phyloP scores from a whole-genome alignment of 2,113 vertebrate species.

The Mus spicilegus region DNA sequence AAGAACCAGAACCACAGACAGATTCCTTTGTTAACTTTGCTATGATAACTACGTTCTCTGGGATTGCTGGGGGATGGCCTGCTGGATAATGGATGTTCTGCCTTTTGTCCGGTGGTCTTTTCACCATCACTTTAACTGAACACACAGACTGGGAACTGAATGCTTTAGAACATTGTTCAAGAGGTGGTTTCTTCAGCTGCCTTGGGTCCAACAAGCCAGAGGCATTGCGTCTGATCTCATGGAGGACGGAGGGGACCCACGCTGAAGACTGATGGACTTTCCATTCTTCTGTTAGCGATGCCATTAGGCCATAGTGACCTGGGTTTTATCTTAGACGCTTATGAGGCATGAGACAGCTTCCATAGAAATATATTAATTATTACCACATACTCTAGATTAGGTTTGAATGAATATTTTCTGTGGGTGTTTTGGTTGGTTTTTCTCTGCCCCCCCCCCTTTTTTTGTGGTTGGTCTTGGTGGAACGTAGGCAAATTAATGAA shows the following conservation, averaged over 20 bases:
- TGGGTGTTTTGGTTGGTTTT: constrained; percentile 15
- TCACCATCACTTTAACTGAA: constrained; percentile 82
- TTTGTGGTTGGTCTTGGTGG: constrained; percentile 79
- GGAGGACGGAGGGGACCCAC: constrained; percentile 84
- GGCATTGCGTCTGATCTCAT: constrained; percentile 88
- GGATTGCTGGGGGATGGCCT: constrained; percentile 80
- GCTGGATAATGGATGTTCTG: constrained; percentile 84
- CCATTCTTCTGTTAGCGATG: constrained; percentile 75
- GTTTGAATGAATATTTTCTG: constrained; percentile 76
- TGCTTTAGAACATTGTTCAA: constrained; percentile 84
- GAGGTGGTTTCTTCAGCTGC: constrained; percentile 83
- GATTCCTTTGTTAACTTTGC: constrained; percentile 79
- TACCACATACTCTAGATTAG: constrained; percentile 89
- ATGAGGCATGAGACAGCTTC: constrained; percentile 86
- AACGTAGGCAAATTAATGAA: constrained; percentile 82
- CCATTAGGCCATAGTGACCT: constrained; percentile 84
- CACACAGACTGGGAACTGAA: constrained; percentile 81
- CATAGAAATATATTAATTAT: constrained; percentile 87
- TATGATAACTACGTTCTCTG: constrained; percentile 87
- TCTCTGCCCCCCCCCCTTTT: no score
- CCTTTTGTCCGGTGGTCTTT: constrained; percentile 84
- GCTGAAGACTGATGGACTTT: constrained; percentile 81
- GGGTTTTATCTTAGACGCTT: constrained; percentile 86
- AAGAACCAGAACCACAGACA: constrained; percentile 81
- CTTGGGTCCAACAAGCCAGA: constrained; percentile 92